Base-by-base conservation (phyloP, 2,797 vertebrate species). In the Sebastes iracundus region DNA sequence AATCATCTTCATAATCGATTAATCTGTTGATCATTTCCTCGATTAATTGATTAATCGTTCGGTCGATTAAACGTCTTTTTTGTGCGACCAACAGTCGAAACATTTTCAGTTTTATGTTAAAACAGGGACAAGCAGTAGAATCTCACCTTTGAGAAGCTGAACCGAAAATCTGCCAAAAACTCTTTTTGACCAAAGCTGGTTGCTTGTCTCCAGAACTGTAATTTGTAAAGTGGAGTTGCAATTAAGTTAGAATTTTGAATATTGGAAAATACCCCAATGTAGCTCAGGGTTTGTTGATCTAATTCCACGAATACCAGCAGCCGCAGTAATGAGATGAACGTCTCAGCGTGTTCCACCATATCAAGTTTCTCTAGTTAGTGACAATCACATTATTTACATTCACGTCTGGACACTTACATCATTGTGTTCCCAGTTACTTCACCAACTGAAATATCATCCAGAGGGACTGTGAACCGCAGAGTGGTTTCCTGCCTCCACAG, bases 401-500 rank as follows among this genome's bases (percentile, higher is more conserved):
- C 13, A 59, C 63, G 38, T 7, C 35, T 22, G 18, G 35, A 6
- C n/a, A 53, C 20, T 49, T 8, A 49, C 16, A 46, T 46, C 42
- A 46, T 46, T 9, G 46, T 53, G 49, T 53, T 53, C 49, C n/a
- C 20, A 53, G 49, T 22, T 20, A 20, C 46, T 49, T 53, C 49
- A n/a, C 49, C 10, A 60, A 20, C 16, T 49, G 14, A 80, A 67
- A 56, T 56, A 76, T 69, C 27, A 67, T 22, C 20, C 18, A 64
- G 59, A 27, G 59, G n/a, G 22, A 9, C 25, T 64, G 25, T 70
- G 16, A 49, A 60, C 58, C 12, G 3, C 35, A 64, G 38, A 52
- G 28, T 59, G 22, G 33, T 70, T 30, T 20, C 3, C 49, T 79
- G 72, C 46, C 65, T 75, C 60, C 25, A 61, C 60, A 81, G 70